phyloP scores from a whole-genome alignment of 92 coral and sea anemone genomes.

The Parazoanthus atlanticus region DNA sequence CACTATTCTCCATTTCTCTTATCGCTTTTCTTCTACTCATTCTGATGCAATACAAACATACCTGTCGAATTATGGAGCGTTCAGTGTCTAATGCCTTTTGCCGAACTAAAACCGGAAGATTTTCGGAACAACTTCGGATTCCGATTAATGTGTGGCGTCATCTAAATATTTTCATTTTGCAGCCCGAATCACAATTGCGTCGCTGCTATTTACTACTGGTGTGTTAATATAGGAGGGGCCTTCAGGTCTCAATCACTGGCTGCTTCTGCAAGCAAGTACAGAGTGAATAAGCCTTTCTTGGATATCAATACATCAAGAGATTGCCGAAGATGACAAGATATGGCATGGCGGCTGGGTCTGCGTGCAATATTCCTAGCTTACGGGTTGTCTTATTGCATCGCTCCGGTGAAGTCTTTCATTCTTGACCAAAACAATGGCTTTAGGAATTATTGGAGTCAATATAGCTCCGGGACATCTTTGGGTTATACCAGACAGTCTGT shows the following conservation, averaged over 20 bases:
- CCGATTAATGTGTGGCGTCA: slow-evolving; percentile 31
- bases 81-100: no score
- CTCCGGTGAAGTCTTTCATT: background rate
- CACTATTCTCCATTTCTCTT: no score
- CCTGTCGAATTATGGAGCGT: no score
- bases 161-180: slow-evolving; percentile 33
- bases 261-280: slow-evolving; percentile 5
- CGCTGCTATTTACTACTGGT: slow-evolving; percentile 22
- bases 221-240: slow-evolving; percentile 32
- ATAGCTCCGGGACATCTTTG: slow-evolving; percentile 1
- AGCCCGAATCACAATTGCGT: slow-evolving; percentile 23
- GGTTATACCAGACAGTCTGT: background rate
- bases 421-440: slow-evolving; percentile 17
- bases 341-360: slow-evolving; percentile 31
- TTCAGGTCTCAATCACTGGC: background rate
- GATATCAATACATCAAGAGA: background rate
- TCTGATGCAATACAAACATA: no score
- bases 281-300: background rate
- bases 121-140: slow-evolving; percentile 37
- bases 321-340: slow-evolving; percentile 41
- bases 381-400: slow-evolving; percentile 8
- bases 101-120: background rate
- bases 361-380: slow-evolving; percentile 23
- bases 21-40: no score
- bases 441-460: slow-evolving; percentile 25